Base-by-base conservation (phyloP, 2,113 vertebrate genomes). In the Macaca nemestrina region DNA sequence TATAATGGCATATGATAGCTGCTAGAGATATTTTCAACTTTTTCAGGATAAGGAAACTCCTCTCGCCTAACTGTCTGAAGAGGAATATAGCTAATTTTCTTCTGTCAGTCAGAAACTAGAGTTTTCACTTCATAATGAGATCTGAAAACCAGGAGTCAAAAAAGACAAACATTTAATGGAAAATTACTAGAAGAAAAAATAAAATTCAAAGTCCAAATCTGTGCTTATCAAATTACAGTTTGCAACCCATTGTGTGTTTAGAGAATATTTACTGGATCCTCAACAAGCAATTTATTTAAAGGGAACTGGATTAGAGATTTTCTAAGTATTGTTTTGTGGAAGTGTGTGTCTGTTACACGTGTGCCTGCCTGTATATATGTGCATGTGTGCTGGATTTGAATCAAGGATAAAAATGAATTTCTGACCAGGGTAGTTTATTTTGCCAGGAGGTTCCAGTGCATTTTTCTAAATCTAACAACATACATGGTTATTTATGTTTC, bases 91-190 rank as follows among this genome's bases (percentile, higher is more conserved):
- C 35, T 57, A 45, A 14, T 82, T 82, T 27, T 93, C 86, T 94
- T 94, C 80, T 88, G 17, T 94, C 35, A 88, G 61, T 59, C 30
- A 75, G 70, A 95, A 96, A 91, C 27, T 50, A 16, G 50, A 89
- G 57, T 91, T 96, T 95, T 84, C 27, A 92, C 20, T 82, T 95
- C 76, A 89, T 81, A 70, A 88, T 85, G 94, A 50, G 5, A 88
- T 94, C 81, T 93, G 57, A 91, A 96, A 95, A 94, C 12, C 43
- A 45, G 40, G 22, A 86, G 5, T 18, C 67, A 84, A 73, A 79
- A 79, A 43, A 50, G 43, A 78, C 45, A 64, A 90, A 67, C 4
- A 14, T 45, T 90, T 80, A 79, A 82, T 40, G 48, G 61, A 92
- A 96, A 97, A 87, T 90, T 95, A 8, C 18, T 64, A 55, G 32